Evolutionary conservation across 2,888 invertebrate genomes (phyloP).

Genomic region (Alviniconcha strummeri): DNA sequence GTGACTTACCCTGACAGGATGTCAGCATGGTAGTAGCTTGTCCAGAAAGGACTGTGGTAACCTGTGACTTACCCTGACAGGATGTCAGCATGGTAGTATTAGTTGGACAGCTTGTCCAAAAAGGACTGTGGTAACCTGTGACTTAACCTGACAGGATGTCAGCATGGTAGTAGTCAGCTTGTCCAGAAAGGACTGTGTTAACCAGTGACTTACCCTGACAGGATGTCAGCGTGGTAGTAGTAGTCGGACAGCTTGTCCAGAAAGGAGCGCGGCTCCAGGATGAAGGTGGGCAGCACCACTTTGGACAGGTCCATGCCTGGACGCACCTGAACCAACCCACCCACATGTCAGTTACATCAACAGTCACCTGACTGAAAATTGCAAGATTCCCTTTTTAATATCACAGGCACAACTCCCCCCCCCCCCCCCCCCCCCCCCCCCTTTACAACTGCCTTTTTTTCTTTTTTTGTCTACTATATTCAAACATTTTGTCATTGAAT

Average conservation of each 20-base stretch:
- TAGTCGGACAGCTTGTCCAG: slow-evolving; percentile 94
- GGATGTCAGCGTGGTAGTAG: slow-evolving; percentile 93
- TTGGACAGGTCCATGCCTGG: slow-evolving; percentile 97
- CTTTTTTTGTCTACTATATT: no score
- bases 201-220: slow-evolving; percentile 81
- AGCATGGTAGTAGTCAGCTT: slow-evolving; percentile 94
- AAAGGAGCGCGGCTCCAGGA: slow-evolving; percentile 93
- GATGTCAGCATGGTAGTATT: slow-evolving; percentile 94
- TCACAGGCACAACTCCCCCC: no score
- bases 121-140: slow-evolving; percentile 84
- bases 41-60: slow-evolving; percentile 91
- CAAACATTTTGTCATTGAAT: no score
- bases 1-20: slow-evolving; percentile 84
- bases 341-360: no score
- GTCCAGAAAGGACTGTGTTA: slow-evolving; percentile 91
- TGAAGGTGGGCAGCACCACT: slow-evolving; percentile 94
- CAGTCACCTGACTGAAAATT: no score
- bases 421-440: no score
- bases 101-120: slow-evolving; percentile 93
- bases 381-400: no score
- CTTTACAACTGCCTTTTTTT: no score
- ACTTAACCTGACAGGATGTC: slow-evolving; percentile 88
- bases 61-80: slow-evolving; percentile 82
- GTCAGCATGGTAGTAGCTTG: slow-evolving; percentile 95
- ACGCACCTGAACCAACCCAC: slow-evolving; percentile 77